These are phyloP conservation scores for Cryptus viduatorius DNA, from an alignment of 2,888 invertebrate genomes.

Conservation along the genomic window DNA sequence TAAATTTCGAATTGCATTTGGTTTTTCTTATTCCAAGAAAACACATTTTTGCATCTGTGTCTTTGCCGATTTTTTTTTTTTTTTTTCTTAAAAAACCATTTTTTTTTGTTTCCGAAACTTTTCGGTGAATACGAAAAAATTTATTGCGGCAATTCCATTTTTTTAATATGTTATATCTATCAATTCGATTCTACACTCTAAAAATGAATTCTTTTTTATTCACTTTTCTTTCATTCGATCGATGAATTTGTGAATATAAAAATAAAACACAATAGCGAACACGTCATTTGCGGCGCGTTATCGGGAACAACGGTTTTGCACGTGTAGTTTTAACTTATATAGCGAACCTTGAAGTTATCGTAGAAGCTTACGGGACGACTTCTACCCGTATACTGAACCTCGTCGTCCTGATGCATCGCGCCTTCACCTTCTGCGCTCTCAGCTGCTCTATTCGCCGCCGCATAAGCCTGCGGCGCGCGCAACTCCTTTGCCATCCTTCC, in stretches of 20 bases:
- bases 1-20: no score
- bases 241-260: not conserved
- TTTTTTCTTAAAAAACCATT: no score
- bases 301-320: slow-evolving; percentile 8
- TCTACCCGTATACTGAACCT: slow-evolving; percentile 80
- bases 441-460: slow-evolving; percentile 54
- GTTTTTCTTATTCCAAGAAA: no score
- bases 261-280: not conserved
- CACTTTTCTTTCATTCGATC: not conserved
- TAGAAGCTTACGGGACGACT: slow-evolving; percentile 85
- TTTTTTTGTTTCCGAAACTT: no score
- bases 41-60: no score
- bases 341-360: slow-evolving; percentile 84
- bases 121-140: no score
- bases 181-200: not conserved
- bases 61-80: no score
- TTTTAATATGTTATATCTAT: not conserved
- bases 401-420: slow-evolving; percentile 77
- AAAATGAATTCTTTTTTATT: no score
- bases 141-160: not conserved
- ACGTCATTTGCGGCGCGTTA: not conserved
- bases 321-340: slow-evolving; percentile 7
- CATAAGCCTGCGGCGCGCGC: slow-evolving; percentile 76
- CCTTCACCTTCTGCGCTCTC: slow-evolving; percentile 65
- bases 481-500: slow-evolving; percentile 74